A percentile compares a stretch with the other conserved stretches of the same genome.
Conservation (phyloP, 2,888 invertebrate species). For the Eristalinus sepulchralis region DNA sequence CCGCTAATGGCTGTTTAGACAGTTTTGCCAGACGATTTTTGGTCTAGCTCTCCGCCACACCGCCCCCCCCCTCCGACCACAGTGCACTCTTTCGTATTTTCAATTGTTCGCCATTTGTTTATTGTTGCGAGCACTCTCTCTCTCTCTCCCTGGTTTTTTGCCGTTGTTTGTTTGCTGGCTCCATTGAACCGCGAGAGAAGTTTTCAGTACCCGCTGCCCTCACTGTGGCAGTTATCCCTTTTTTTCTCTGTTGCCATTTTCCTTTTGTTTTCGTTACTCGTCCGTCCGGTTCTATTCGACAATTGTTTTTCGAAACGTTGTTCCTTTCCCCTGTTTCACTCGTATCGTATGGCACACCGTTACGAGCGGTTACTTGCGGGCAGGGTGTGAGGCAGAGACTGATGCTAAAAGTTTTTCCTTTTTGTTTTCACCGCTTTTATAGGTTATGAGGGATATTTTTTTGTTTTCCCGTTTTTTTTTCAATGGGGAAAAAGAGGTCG, state of each 20-base stretch:
- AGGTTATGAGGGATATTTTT: background rate
- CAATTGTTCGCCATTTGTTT: slow-evolving; percentile 47
- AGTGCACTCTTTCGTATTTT: slow-evolving; percentile 5
- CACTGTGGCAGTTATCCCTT: slow-evolving; percentile 1
- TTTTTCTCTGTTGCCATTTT: background rate
- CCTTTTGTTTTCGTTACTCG: slow-evolving; percentile 1
- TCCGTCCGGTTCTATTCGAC: slow-evolving; percentile 23
- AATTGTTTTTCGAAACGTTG: slow-evolving; percentile 8
- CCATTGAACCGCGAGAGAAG: slow-evolving; percentile 5
- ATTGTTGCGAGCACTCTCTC: slow-evolving; percentile 9
- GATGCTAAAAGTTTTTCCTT: background rate
- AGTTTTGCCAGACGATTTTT: background rate
- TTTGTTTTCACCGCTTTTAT: background rate
- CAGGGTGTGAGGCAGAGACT: background rate
- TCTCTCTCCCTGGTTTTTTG: too few relatives aligned
- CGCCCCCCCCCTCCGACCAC: background rate
- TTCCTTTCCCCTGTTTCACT: background rate
- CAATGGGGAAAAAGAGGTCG: background rate
- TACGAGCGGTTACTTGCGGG: background rate
- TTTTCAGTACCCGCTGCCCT: slow-evolving; percentile 5
- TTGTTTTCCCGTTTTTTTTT: background rate
- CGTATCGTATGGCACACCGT: background rate
- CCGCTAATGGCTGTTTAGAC: background rate
- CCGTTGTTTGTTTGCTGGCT: background rate
- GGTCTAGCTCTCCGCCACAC: background rate